Evolutionary conservation across 2,113 vertebrate genomes (phyloP), one percentile per base, ranked within the genome.

Genomic region (Prolemur simus): DNA sequence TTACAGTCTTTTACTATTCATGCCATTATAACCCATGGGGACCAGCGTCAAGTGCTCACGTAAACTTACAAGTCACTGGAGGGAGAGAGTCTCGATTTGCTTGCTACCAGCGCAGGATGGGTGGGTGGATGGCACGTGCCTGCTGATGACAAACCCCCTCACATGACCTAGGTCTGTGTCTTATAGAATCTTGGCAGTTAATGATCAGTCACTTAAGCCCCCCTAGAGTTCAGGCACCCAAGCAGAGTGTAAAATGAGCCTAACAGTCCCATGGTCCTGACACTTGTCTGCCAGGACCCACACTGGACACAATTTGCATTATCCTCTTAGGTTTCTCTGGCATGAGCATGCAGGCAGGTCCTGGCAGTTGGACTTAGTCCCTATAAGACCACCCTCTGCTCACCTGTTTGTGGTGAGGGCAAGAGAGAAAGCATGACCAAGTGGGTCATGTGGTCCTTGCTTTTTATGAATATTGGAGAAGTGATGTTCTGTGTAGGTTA

Each of bases 81-180:
- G 64, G 78, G 23, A 56, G 29, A 39, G 20, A 21, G 37, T 64
- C 49, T 42, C 73, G 34, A 25, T 9, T 81, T 27, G 68, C 69
- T 49, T 29, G 47, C 20, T 13, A 8, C n/a, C 12, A 4, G n/a
- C 45, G 3, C 25, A 5, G 34, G 37, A 4, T 27, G 1, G 18
- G 49, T 5, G 18, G 14, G 10, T 1, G 20, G 37, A 25, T 1
- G 45, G 78, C 5, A 1, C 0, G 0, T 0, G 23, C 29, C 7
- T 6, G 7, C 77, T 52, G 6, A 3, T 2, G 0, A 71, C 49
- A 11, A 1, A 15, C 6, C 4, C 69, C 21, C 39, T 39, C 23
- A 15, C n/a, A 1, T 15, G 6, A 21, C 58, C 64, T 3, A 13
- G 39, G 49, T 69, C 64, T 25, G 23, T 20, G 66, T 77, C 60